Evolutionary conservation across 2,888 invertebrate species (phyloP), one percentile per base, ranked within the genome.

Genomic region (Eudemis profundana): DNA sequence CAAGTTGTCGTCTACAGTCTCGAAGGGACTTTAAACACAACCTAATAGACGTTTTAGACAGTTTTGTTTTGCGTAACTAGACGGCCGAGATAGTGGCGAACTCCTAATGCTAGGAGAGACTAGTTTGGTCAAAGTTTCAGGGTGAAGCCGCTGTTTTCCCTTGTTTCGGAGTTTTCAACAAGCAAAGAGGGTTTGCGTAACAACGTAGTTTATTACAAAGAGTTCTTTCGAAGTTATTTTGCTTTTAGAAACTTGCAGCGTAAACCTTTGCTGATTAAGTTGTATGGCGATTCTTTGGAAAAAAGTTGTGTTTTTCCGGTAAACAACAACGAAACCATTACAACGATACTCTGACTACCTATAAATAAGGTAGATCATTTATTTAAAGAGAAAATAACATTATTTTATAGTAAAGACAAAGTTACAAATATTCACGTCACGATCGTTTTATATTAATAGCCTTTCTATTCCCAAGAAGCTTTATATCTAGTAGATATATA

Each of bases 191-290:
- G 40, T 40, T 60, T 40, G n/a, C 44, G 40, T 47, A 62, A 47
- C 62, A 62, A 38, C 7, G 14, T 12, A 46, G 19, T 42, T 63
- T 40, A 49, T 49, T 60, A 47, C 46, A 29, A 56, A 29, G 8
- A 23, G 15, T 17, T 33, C 8, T 33, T n/a, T 38, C 5, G 5
- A 17, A 40, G n/a, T 49, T 40, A 19, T 27, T 36, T 38, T 21
- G 23, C 38, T 53, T 53, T 38, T 10, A 4, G 17, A 17, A 40
- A n/a, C 59, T 23, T 8, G 23, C 23, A 19, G 2, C 36, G 19
- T 44, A 14, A 33, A 47, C 47, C 23, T 47, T 12, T 36, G 21
- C n/a, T 23, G 14, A 59, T 47, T 47, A 47, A 36, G 57, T 46
- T 57, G 21, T 46, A 33, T 2, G 19, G 10, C 3, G n/a, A 38